Evolutionary conservation across 2,888 invertebrate species (phyloP).

Genomic region (Melipona bicolor): DNA sequence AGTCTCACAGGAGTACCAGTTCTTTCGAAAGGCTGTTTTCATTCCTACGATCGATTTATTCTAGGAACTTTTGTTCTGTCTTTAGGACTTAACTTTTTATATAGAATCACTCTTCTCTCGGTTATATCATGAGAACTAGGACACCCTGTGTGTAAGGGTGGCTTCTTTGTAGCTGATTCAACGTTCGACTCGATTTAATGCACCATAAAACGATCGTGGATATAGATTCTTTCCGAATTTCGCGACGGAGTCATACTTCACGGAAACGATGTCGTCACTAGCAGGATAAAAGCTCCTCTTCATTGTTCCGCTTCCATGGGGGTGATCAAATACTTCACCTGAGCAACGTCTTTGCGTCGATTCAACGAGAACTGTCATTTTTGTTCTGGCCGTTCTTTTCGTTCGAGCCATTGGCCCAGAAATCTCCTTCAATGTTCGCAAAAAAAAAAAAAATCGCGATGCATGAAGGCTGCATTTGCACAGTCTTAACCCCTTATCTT

Average conservation of each 20-base stretch:
- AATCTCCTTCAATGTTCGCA: neutral
- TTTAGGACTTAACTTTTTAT: too few relatives aligned
- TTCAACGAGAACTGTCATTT: conserved; percentile 35
- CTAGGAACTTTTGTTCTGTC: too few relatives aligned
- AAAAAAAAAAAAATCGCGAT: neutral
- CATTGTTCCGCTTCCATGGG: conserved; percentile 19
- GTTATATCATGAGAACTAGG: too few relatives aligned
- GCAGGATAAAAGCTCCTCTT: conserved; percentile 37
- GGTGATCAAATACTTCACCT: conserved; percentile 50
- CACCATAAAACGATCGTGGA: conserved; percentile 32
- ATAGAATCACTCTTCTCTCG: too few relatives aligned
- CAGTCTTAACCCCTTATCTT: too few relatives aligned
- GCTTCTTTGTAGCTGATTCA: conserved; percentile 17
- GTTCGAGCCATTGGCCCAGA: neutral
- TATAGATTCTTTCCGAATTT: conserved; percentile 32
- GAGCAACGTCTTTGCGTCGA: conserved; percentile 54
- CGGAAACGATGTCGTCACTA: conserved; percentile 39
- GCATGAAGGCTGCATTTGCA: too few relatives aligned
- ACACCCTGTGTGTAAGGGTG: neutral
- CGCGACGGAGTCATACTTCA: conserved; percentile 31
- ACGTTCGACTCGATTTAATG: conserved; percentile 42
- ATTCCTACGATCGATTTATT: too few relatives aligned
- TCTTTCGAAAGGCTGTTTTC: too few relatives aligned
- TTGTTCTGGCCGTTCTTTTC: conserved; percentile 1
- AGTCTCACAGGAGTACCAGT: conserved; percentile 38